Conservation (phyloP, 2,888 invertebrate genomes). For the Agrochola macilenta region DNA sequence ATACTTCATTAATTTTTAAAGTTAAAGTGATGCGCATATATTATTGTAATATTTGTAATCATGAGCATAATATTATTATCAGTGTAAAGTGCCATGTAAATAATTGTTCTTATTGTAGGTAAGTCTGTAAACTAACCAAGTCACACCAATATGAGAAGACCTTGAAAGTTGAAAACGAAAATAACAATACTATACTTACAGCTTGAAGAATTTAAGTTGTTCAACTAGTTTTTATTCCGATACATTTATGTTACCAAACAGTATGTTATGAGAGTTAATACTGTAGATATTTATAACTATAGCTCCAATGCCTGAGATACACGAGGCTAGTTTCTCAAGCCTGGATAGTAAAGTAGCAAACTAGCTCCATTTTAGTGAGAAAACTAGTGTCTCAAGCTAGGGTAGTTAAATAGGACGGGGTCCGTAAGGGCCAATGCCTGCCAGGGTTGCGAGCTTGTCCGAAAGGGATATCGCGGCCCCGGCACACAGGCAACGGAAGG, state of each 20-base stretch:
- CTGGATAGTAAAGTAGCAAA: not conserved
- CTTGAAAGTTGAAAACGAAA: conserved; percentile 52
- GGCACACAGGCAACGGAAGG: too few relatives aligned
- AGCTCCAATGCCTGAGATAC: not conserved
- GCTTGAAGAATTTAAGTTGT: conserved; percentile 32
- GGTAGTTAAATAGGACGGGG: too few relatives aligned
- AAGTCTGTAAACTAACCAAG: conserved; percentile 5
- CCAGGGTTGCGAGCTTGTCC: too few relatives aligned
- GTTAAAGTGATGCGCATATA: not conserved
- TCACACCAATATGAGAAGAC: conserved; percentile 39
- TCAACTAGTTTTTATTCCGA: conserved; percentile 48
- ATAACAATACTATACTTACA: conserved; percentile 48
- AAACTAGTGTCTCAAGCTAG: not conserved
- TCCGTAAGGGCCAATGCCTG: too few relatives aligned
- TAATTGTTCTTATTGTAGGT: conserved; percentile 17
- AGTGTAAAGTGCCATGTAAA: conserved; percentile 25
- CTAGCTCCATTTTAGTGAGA: not conserved
- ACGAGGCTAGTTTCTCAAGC: not conserved
- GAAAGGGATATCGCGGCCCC: too few relatives aligned
- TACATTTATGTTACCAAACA: conserved; percentile 22
- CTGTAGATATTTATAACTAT: not conserved
- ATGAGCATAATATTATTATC: conserved; percentile 37
- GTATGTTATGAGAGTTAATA: conserved; percentile 4
- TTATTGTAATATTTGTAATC: conserved; percentile 2
- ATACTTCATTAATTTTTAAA: conserved; percentile 32